phyloP scores from a whole-genome alignment of 1,140 invertebrate species.

The Trichonephila inaurata region DNA sequence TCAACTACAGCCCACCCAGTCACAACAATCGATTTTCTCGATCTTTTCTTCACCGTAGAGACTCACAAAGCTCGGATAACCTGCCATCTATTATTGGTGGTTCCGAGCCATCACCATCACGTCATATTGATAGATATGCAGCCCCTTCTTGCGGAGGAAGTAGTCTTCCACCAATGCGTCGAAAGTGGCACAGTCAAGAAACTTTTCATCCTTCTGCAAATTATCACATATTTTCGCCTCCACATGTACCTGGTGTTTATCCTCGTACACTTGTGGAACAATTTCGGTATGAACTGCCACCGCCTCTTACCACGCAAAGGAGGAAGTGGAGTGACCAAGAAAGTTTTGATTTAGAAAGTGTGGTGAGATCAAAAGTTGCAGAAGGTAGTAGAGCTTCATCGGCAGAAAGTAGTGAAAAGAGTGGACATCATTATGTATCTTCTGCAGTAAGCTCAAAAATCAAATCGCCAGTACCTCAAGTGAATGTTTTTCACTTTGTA shows the following conservation, averaged over 20 bases:
- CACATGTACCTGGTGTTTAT: conserved; percentile 67
- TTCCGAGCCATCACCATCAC: conserved; percentile 60
- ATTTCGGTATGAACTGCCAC: conserved; percentile 8
- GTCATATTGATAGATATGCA: conserved; percentile 9
- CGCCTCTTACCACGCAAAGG: background rate
- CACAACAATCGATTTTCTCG: background rate
- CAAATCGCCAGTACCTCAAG: conserved; percentile 46
- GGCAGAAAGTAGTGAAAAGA: conserved; percentile 59
- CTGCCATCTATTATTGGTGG: conserved; percentile 73
- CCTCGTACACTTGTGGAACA: conserved; percentile 24
- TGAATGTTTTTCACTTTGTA: background rate
- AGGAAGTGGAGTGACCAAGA: conserved; percentile 77
- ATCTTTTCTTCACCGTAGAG: conserved; percentile 42
- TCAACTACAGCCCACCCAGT: conserved; percentile 23
- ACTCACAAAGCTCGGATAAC: conserved; percentile 72
- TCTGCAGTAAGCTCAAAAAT: conserved; percentile 57
- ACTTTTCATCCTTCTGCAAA: conserved; percentile 33
- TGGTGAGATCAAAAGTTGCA: conserved; percentile 50
- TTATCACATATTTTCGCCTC: conserved; percentile 46
- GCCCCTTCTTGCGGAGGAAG: conserved; percentile 30
- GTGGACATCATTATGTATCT: conserved; percentile 23
- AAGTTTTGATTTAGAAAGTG: conserved; percentile 74
- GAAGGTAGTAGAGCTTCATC: conserved; percentile 65
- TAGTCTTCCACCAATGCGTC: conserved; percentile 72
- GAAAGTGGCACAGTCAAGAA: conserved; percentile 76